Percentiles rank a stretch among this genome's conserved stretches.
Conservation (phyloP, 2,888 invertebrate genomes). For the Ischnus inquisitorius region DNA sequence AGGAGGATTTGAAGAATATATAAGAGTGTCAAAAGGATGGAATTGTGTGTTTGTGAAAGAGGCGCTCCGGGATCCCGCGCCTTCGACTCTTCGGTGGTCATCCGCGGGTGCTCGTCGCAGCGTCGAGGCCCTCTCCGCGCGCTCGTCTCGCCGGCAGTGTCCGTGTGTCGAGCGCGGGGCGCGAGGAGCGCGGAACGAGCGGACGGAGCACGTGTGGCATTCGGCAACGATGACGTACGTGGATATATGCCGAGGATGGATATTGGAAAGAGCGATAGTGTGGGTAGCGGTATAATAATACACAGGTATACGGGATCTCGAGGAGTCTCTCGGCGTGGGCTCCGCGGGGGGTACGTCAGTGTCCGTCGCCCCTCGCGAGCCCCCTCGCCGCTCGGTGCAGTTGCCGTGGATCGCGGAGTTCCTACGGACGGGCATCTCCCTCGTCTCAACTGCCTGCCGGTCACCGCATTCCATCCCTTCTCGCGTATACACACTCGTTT, state of each 20-base stretch:
- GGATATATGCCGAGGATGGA: background rate
- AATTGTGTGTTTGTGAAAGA: constrained; percentile 46
- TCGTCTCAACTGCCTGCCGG: constrained; percentile 77
- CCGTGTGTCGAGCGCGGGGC: constrained; percentile 32
- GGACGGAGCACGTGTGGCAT: constrained; percentile 50
- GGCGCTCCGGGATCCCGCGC: constrained; percentile 51
- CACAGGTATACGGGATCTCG: constrained; percentile 61
- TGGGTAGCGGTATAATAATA: constrained; percentile 14
- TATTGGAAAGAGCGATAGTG: too few species aligned
- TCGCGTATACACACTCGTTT: constrained; percentile 29
- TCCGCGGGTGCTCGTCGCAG: constrained; percentile 25
- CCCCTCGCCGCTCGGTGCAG: constrained; percentile 72
- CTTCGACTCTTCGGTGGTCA: constrained; percentile 32
- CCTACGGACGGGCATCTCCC: constrained; percentile 56
- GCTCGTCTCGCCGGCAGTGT: constrained; percentile 50
- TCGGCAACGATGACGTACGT: constrained; percentile 17
- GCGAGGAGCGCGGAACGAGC: constrained; percentile 10
- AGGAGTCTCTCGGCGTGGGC: constrained; percentile 67
- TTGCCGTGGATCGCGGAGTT: constrained; percentile 67
- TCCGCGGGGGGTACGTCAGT: constrained; percentile 84
- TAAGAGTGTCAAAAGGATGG: constrained; percentile 33
- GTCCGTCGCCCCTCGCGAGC: constrained; percentile 71
- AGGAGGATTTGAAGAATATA: background rate
- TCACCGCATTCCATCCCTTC: constrained; percentile 82
- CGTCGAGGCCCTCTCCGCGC: constrained; percentile 50